Evolutionary conservation across 2,797 vertebrate genomes (phyloP).

Genomic region (Pangasius mekongensis): DNA sequence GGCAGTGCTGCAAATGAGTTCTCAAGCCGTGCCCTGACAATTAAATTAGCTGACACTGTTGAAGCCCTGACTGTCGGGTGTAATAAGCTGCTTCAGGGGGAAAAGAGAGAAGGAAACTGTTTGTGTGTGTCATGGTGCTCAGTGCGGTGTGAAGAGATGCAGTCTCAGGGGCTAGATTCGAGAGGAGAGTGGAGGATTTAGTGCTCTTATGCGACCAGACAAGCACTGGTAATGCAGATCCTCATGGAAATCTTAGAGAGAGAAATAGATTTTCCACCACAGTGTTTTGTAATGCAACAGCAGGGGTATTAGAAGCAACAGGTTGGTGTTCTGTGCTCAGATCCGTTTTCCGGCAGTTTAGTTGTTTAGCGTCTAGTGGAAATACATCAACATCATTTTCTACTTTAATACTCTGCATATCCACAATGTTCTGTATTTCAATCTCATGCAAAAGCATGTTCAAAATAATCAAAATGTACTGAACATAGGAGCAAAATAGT

Average conservation of each 20-base stretch:
- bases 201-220: constrained; percentile 38
- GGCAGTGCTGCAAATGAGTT: constrained; percentile 48
- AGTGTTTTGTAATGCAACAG: not conserved
- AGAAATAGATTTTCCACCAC: not conserved
- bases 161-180: constrained; percentile 40
- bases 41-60: constrained; percentile 63
- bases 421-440: not conserved
- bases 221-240: constrained; percentile 1
- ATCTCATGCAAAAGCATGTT: not conserved
- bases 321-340: not conserved
- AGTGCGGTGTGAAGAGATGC: constrained; percentile 45
- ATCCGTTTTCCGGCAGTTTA: constrained; percentile 2
- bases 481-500: not conserved
- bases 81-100: constrained; percentile 58
- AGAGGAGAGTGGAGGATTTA: constrained; percentile 29
- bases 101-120: constrained; percentile 34
- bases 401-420: not conserved
- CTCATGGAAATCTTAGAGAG: not conserved
- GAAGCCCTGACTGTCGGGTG: constrained; percentile 54
- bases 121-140: constrained; percentile 38
- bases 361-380: not conserved
- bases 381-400: not conserved
- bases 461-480: not conserved
- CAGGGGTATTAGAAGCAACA: constrained; percentile 12
- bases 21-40: constrained; percentile 53